phyloP scores from a whole-genome alignment of 64 coral and sea anemone genomes.

The Acropora yongei region DNA sequence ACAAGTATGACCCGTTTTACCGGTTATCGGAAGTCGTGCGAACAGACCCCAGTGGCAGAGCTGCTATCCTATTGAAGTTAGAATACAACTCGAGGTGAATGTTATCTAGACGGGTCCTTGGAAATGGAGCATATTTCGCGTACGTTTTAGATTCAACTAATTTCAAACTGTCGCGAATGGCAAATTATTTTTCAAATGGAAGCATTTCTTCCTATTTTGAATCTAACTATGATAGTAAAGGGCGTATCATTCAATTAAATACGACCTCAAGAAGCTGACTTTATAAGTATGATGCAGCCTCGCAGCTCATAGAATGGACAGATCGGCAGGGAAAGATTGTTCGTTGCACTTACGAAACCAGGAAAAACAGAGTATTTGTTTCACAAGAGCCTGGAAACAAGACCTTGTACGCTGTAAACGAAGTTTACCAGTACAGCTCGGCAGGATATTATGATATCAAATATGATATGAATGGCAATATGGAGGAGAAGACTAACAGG shows the following conservation, averaged over 20 bases:
- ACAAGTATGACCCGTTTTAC: slow-evolving; percentile 60
- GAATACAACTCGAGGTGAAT: slow-evolving; percentile 65
- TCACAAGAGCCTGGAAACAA: slow-evolving; percentile 46
- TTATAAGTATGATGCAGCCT: slow-evolving; percentile 75
- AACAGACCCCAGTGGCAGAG: neutral
- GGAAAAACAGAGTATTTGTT: slow-evolving; percentile 64
- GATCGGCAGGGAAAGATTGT: slow-evolving; percentile 44
- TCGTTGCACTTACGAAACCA: slow-evolving; percentile 58
- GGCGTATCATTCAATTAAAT: slow-evolving; percentile 61
- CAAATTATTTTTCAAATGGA: slow-evolving; percentile 46
- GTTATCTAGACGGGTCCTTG: slow-evolving; percentile 47
- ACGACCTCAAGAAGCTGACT: slow-evolving; percentile 45
- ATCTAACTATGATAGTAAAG: slow-evolving; percentile 71
- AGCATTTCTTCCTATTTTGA: slow-evolving; percentile 62
- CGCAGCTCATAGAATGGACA: slow-evolving; percentile 73
- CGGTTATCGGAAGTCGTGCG: slow-evolving; percentile 18
- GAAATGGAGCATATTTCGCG: slow-evolving; percentile 55
- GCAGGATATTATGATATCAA: slow-evolving; percentile 64
- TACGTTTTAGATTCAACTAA: slow-evolving; percentile 43
- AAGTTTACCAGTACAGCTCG: slow-evolving; percentile 73
- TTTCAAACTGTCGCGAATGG: slow-evolving; percentile 28
- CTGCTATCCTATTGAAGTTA: slow-evolving; percentile 11
- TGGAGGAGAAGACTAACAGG: slow-evolving; percentile 53
- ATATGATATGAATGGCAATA: slow-evolving; percentile 78
- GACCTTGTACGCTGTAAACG: slow-evolving; percentile 55